These are phyloP conservation scores for Hippolais icterina DNA, from an alignment of 2,113 vertebrate species.

Conservation along the genomic window DNA sequence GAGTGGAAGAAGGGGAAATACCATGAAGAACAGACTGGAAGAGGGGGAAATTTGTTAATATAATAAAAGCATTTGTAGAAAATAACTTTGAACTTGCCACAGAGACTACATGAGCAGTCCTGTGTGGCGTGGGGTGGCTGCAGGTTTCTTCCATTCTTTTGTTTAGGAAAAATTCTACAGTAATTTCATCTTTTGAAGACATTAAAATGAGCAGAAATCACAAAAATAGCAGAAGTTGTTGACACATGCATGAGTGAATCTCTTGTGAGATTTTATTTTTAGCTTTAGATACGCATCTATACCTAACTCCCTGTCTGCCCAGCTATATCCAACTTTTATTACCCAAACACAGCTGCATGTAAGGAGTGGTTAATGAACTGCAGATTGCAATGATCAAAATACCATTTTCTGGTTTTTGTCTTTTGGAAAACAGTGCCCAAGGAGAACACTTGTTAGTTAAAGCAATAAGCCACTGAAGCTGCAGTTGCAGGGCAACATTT, in stretches of 20 bases:
- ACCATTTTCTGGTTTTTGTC: rapidly evolving
- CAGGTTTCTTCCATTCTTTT: background rate
- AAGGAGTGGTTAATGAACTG: background rate
- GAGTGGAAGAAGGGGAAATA: background rate
- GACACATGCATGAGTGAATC: rapidly evolving
- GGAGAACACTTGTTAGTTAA: background rate
- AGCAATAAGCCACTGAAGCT: background rate
- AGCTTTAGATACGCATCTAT: background rate
- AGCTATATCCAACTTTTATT: background rate
- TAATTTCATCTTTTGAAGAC: background rate
- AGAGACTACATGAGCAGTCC: background rate
- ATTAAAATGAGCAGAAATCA: background rate
- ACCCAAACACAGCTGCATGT: background rate
- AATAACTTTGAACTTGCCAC: background rate
- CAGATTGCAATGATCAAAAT: background rate
- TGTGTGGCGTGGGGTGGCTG: background rate
- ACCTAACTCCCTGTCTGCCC: background rate
- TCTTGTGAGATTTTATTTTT: background rate
- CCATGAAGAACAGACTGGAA: background rate
- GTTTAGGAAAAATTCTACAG: background rate
- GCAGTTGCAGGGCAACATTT: background rate
- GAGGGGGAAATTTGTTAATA: background rate
- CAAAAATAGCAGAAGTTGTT: background rate
- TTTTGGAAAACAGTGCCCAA: background rate
- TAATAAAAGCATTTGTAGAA: background rate